Percentiles rank a stretch among this genome's conserved stretches.
Evolutionary conservation across 2,888 invertebrate species (phyloP).

Genomic region (Latrodectus hesperus): DNA sequence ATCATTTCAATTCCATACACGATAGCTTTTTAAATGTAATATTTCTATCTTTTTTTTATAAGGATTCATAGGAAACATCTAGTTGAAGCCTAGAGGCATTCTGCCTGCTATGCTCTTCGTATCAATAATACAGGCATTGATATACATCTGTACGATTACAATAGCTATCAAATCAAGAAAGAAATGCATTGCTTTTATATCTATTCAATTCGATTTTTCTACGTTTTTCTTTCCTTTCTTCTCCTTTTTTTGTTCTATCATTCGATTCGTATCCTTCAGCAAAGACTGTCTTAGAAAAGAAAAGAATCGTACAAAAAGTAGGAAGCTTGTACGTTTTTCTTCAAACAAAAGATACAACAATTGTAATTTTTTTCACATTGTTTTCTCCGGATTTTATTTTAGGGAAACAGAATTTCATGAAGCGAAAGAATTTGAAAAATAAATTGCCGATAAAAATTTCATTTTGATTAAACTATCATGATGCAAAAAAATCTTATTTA

Average conservation of each 20-base stretch:
- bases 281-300: conserved; percentile 53
- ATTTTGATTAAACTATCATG: conserved; percentile 2
- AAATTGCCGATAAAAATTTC: conserved; percentile 3
- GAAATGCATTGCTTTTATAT: conserved; percentile 68
- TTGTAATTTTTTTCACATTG: conserved; percentile 26
- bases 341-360: conserved; percentile 50
- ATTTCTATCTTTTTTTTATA: too few species aligned
- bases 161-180: conserved; percentile 67
- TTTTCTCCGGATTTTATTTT: conserved; percentile 53
- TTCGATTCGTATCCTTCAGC: conserved; percentile 57
- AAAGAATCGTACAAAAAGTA: conserved; percentile 49
- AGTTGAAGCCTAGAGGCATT: not conserved
- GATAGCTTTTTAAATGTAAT: too few species aligned
- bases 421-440: not conserved
- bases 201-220: conserved; percentile 64
- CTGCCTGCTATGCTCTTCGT: conserved; percentile 47
- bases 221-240: conserved; percentile 26
- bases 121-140: conserved; percentile 63
- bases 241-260: conserved; percentile 14
- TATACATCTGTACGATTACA: conserved; percentile 68
- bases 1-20: too few species aligned
- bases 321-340: conserved; percentile 10
- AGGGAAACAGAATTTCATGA: conserved; percentile 2
- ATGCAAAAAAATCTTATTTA: not conserved
- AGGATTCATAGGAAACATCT: too few species aligned